Conservation (phyloP, 2,797 vertebrate genomes). For the Falco rusticolus region DNA sequence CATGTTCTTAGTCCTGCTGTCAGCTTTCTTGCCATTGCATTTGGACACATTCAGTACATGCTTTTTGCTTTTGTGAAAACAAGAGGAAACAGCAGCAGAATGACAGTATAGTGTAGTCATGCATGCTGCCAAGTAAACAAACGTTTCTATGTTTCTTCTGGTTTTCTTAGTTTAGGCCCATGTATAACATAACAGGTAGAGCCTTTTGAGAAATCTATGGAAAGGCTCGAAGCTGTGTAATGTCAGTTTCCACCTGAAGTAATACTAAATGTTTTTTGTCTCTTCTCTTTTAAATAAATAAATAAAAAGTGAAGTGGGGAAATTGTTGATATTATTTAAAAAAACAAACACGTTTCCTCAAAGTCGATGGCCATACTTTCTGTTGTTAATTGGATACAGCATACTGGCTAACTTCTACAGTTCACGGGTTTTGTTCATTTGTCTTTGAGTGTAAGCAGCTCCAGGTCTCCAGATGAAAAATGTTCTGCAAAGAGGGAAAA, state of each 20-base stretch:
- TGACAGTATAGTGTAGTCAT: rapidly evolving
- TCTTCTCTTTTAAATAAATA: not conserved
- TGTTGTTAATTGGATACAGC: not conserved
- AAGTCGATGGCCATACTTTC: not conserved
- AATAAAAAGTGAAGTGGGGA: not conserved
- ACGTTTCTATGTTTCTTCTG: not conserved
- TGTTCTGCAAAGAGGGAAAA: not conserved
- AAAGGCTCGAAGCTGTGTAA: not conserved
- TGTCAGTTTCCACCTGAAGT: not conserved
- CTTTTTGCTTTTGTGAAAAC: not conserved
- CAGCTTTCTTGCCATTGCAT: not conserved
- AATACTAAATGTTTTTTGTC: not conserved
- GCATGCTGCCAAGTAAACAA: not conserved
- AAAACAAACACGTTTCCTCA: not conserved
- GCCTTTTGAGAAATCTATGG: not conserved
- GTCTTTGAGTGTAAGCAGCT: not conserved
- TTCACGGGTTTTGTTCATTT: not conserved
- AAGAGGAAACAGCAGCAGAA: not conserved
- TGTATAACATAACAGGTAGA: not conserved
- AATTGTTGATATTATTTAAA: rapidly evolving
- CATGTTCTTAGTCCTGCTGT: not conserved
- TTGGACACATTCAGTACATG: not conserved
- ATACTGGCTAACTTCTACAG: not conserved
- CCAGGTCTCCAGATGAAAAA: not conserved
- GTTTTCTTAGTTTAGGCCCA: not conserved